These are phyloP conservation scores for Apomyelois bistriatella DNA, from an alignment of 2,888 invertebrate species.

Conservation along the genomic window DNA sequence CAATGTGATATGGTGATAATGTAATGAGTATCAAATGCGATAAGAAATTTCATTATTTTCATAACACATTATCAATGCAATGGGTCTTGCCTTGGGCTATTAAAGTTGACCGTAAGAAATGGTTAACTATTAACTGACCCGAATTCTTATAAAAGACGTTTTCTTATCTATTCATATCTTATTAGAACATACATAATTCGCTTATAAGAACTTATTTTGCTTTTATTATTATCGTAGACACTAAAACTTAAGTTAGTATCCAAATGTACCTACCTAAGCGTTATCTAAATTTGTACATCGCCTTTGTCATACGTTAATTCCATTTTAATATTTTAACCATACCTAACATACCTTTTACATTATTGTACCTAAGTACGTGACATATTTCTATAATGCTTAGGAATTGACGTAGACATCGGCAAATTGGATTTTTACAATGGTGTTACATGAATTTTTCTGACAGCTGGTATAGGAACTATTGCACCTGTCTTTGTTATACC, in stretches of 20 bases:
- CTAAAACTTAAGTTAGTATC: too few species aligned
- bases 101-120: neutral
- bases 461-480: neutral
- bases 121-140: neutral
- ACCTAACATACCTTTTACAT: too few species aligned
- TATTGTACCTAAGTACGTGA: neutral
- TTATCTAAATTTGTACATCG: too few species aligned
- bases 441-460: neutral
- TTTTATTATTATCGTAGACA: too few species aligned
- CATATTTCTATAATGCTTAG: neutral
- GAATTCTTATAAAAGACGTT: neutral
- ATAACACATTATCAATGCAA: slow-evolving; percentile 3
- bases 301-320: too few species aligned
- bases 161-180: neutral
- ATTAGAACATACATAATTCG: too few species aligned
- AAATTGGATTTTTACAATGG: neutral
- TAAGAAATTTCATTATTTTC: slow-evolving; percentile 10
- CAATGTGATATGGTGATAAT: slow-evolving; percentile 9
- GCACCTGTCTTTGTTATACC: neutral
- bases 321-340: too few species aligned
- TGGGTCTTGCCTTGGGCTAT: neutral
- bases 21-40: slow-evolving; percentile 8
- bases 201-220: too few species aligned
- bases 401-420: neutral
- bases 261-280: too few species aligned